These are phyloP conservation scores for Pteronotus mesoamericanus DNA, from an alignment of 2,797 vertebrate genomes.

Conservation along the genomic window DNA sequence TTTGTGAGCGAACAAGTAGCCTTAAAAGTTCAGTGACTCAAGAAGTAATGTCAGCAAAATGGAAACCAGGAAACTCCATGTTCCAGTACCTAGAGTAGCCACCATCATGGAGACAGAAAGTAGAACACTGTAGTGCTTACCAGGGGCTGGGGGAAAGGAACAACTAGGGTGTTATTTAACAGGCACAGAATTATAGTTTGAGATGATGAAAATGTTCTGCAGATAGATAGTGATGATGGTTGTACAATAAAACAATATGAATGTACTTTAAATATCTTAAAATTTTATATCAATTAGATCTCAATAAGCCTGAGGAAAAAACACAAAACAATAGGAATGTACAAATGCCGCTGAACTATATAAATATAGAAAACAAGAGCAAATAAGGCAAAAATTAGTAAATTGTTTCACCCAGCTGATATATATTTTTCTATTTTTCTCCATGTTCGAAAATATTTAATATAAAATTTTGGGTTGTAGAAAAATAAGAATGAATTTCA, in stretches of 20 bases:
- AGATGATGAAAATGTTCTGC: not conserved
- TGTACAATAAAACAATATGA: not conserved
- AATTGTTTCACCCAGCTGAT: not conserved
- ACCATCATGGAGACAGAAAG: not conserved
- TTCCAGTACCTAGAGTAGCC: not conserved
- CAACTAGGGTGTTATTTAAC: not conserved
- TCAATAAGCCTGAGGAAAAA: not conserved
- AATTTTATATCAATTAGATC: not conserved
- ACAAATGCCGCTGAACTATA: not conserved
- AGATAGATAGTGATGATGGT: not conserved
- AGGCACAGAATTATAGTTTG: not conserved
- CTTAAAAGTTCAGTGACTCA: not conserved
- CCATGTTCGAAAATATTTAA: not conserved
- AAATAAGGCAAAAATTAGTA: not conserved
- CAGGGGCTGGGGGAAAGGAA: accelerated
- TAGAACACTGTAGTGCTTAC: not conserved
- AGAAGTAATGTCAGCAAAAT: not conserved
- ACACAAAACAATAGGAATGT: not conserved
- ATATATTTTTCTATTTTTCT: not conserved
- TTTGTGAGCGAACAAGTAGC: not conserved
- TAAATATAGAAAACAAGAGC: not conserved
- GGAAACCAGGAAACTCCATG: not conserved
- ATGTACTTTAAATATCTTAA: not conserved
- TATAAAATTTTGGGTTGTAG: not conserved
- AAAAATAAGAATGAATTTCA: not conserved